Evolutionary conservation across 1,140 invertebrate species (phyloP), one percentile per base, ranked within the genome.

Genomic region (Magallana angulata): DNA sequence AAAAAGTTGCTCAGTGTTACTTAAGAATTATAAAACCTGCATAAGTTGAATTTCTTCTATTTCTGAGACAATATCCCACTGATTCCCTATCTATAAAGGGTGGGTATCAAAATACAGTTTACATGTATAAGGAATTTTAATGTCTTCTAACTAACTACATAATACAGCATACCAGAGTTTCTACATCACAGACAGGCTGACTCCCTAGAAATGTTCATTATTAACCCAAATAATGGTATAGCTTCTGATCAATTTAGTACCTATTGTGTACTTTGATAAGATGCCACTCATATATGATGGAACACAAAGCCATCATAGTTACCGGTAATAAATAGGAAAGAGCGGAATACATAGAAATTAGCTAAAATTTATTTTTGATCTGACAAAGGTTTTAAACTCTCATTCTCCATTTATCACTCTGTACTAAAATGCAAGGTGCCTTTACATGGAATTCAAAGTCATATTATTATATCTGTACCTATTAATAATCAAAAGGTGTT

Each of bases 201-300:
- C 68, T 76, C 68, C 68, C 18, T 48, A 76, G 1, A 76, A 24
- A 76, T 24, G 36, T 76, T 76, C 68, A 76, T 30, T 76, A 76
- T 76, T 76, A 76, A 76, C 24, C 68, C 12, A 11, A 11, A 76
- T 76, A 76, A 18, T 64, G 18, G 6, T n/a, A 18, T 64, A 16
- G 18, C 60, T 18, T 64, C 16, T 64, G 60, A 64, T 18, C 18
- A n/a, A n/a, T 64, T 64, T 16, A 76, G 68, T 76, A 76, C 68
- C 68, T 30, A 36, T 64, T n/a, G 60, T 76, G 68, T 30, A 76
- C 68, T 76, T 76, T 76, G 24, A 30, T 76, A 76, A 76, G 68
- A 11, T 76, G 68, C 68, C 24, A 76, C 68, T 76, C 68, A 76
- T 76, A 76, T 18, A 64, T 16, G 60, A 76, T 76, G 68, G 24